Conservation (phyloP, 1,140 invertebrate genomes). For the Helicoverpa zea region DNA sequence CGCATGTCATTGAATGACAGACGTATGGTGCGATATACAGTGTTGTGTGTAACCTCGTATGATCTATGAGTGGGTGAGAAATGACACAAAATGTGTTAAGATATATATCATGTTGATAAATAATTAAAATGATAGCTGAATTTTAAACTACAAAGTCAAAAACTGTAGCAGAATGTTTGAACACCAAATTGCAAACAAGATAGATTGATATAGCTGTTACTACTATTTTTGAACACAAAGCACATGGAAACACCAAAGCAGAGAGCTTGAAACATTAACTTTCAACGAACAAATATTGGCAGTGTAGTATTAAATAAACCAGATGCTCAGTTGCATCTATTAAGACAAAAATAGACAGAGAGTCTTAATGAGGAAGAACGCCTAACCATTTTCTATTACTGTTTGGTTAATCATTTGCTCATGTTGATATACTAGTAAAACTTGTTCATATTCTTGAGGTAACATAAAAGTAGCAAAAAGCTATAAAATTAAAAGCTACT, state of each 20-base stretch:
- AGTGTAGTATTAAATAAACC: slow-evolving; percentile 26
- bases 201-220: neutral
- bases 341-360: slow-evolving; percentile 20
- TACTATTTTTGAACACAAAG: neutral
- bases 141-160: no score
- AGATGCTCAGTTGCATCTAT: slow-evolving; percentile 32
- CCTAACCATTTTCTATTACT: neutral
- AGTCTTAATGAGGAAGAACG: neutral
- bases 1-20: neutral
- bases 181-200: no score
- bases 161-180: no score
- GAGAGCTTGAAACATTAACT: slow-evolving; percentile 1
- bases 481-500: slow-evolving; percentile 48
- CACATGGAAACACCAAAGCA: neutral
- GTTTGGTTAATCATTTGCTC: slow-evolving; percentile 15
- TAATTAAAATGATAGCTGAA: no score
- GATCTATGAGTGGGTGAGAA: neutral
- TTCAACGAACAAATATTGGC: slow-evolving; percentile 22
- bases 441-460: slow-evolving; percentile 33
- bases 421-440: slow-evolving; percentile 25
- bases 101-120: no score
- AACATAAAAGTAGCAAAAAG: slow-evolving; percentile 46
- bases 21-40: neutral
- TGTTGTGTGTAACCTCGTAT: neutral
- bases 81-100: neutral